Conservation (phyloP, 2,888 invertebrate species). For the Lacanobia oleracea region DNA sequence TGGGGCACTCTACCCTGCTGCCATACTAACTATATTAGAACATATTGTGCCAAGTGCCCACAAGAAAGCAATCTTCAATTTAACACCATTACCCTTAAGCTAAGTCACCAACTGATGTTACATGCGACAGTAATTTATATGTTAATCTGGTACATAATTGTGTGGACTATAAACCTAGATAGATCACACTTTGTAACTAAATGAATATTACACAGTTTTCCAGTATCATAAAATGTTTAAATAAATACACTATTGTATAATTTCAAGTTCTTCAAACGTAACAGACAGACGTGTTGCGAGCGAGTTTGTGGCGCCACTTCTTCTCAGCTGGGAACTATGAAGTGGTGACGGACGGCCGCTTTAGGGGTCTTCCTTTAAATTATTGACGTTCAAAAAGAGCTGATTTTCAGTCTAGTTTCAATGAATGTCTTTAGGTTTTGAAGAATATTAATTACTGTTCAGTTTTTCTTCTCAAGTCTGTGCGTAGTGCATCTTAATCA, state of each 20-base stretch:
- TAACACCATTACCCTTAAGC: constrained; percentile 24
- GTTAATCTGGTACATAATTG: neutral
- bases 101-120: constrained; percentile 8
- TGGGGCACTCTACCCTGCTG: constrained; percentile 29
- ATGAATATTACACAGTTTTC: neutral
- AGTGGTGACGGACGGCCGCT: too few species aligned
- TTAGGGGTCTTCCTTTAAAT: too few species aligned
- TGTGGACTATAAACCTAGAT: neutral
- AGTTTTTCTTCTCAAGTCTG: neutral
- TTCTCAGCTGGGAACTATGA: too few species aligned
- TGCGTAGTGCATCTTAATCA: neutral
- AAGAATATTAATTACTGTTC: too few species aligned
- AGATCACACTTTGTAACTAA: neutral
- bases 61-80: constrained; percentile 22
- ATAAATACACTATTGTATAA: too few species aligned
- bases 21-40: neutral
- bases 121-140: neutral
- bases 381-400: too few species aligned
- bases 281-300: too few species aligned
- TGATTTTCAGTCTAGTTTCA: too few species aligned
- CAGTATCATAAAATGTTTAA: too few species aligned
- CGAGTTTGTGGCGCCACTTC: too few species aligned
- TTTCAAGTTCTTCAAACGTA: too few species aligned
- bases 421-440: too few species aligned
- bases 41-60: neutral